These are phyloP conservation scores for Albula glossodonta DNA, from an alignment of 2,113 vertebrate species.

Conservation along the genomic window DNA sequence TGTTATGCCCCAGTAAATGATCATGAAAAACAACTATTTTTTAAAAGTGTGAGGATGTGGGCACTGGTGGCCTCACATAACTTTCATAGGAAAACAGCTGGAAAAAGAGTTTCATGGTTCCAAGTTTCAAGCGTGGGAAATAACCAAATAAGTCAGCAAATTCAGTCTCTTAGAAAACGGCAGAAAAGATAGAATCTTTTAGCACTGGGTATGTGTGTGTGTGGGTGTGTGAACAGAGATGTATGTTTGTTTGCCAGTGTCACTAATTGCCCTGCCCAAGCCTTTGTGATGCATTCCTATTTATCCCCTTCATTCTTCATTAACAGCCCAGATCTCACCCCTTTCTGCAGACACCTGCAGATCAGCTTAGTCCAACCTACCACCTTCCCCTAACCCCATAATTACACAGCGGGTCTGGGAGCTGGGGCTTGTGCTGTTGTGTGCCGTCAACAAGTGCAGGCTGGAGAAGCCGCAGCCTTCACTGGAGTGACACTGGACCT, in stretches of 20 bases:
- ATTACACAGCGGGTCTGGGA: neutral
- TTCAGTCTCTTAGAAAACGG: neutral
- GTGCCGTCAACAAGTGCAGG: slow-evolving; percentile 3
- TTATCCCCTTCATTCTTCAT: neutral
- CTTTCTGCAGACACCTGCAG: slow-evolving; percentile 7
- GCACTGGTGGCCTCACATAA: too few relatives aligned
- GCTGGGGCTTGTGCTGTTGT: neutral
- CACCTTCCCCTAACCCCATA: neutral
- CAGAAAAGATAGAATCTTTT: too few relatives aligned
- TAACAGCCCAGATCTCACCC: neutral
- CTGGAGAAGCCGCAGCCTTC: neutral
- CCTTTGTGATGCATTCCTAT: neutral
- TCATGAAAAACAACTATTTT: too few relatives aligned
- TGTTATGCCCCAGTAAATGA: too few relatives aligned
- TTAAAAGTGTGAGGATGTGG: too few relatives aligned
- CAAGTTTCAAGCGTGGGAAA: neutral
- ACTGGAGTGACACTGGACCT: neutral
- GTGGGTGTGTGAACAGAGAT: neutral
- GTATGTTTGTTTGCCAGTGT: slow-evolving; percentile 12
- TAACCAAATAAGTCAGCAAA: too few relatives aligned
- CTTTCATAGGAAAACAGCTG: too few relatives aligned
- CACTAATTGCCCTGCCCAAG: neutral
- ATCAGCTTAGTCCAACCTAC: neutral
- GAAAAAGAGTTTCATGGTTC: neutral
- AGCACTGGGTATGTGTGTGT: too few relatives aligned